Conservation (phyloP, 1,140 invertebrate genomes). For the Ladona fulva region DNA sequence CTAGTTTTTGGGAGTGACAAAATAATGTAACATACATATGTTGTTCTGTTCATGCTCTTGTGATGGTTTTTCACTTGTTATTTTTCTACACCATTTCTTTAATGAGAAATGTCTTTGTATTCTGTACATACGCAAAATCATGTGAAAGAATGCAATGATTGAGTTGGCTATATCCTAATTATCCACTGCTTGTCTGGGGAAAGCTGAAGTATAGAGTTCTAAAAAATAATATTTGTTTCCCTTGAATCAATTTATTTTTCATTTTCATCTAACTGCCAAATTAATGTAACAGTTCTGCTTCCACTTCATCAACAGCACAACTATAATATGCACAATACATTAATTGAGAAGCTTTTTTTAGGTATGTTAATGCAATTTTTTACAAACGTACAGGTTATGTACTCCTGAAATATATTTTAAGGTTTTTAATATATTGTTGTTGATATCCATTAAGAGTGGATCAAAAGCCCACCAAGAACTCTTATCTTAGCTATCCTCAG, state of each 20-base stretch:
- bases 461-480: background rate
- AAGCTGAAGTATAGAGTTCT: conserved; percentile 10
- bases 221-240: background rate
- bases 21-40: conserved; percentile 11
- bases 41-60: conserved; percentile 21
- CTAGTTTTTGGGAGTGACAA: conserved; percentile 13
- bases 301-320: conserved; percentile 5
- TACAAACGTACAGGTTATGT: background rate
- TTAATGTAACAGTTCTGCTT: background rate
- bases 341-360: conserved; percentile 1
- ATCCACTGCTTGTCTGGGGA: conserved; percentile 15
- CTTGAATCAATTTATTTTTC: background rate
- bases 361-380: conserved; percentile 1
- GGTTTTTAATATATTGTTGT: conserved; percentile 3
- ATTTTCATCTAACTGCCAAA: background rate
- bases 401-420: background rate
- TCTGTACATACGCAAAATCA: conserved; percentile 13
- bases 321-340: background rate
- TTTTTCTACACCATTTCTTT: conserved; percentile 22
- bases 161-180: conserved; percentile 7
- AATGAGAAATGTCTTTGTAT: conserved; percentile 14
- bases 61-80: conserved; percentile 22
- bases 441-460: background rate
- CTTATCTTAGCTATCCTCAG: conserved; percentile 5
- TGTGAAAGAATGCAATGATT: conserved; percentile 13